Base-by-base conservation (phyloP, 1,140 invertebrate species). In the Drosophila subpulchrella region DNA sequence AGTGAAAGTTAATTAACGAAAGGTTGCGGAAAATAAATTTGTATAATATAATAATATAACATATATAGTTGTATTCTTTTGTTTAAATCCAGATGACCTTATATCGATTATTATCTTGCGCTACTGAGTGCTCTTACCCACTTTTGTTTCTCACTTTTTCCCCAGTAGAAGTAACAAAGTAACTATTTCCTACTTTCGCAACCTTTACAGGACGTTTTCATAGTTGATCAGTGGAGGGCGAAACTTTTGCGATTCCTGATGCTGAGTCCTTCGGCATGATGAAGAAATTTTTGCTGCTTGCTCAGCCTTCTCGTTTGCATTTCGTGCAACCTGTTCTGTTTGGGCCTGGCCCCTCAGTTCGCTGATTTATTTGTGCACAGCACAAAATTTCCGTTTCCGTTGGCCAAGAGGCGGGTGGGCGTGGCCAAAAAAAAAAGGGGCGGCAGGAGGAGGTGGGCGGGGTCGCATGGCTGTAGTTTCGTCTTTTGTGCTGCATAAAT, bases 331-430 rank as follows among this genome's bases (percentile, higher is more conserved):
- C 70, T 66, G 72, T 67, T 56, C 47, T 78, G 75, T 74, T 62
- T 13, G 27, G 61, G 57, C 57, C 61, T 54, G 59, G 51, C 42
- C 59, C 53, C 75, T 65, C 54, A 42, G 50, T 75, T 72, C 61
- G 78, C 78, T 88, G 84, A 88, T 89, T 88, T 88, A 89, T 86
- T 86, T 86, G 78, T 81, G 75, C 83, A 88, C 75, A 86, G 82
- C 78, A 88, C 83, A 88, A 86, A 88, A 88, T 86, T 88, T 88
- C 75, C 82, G 83, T 88, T 86, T 86, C 83, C 82, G 83, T 55
- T 72, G 41, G 27, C 54, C 15, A 47, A 38, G 32, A 34, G 36
- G 15, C 6, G 46, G 24, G 32, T 11, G 24, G 27, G 32, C 32
- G 55, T 8, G 65, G 47, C 53, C 7, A 27, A 12, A 12, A 36